phyloP scores from a whole-genome alignment of 2,113 vertebrate genomes.

The Hippolais icterina region DNA sequence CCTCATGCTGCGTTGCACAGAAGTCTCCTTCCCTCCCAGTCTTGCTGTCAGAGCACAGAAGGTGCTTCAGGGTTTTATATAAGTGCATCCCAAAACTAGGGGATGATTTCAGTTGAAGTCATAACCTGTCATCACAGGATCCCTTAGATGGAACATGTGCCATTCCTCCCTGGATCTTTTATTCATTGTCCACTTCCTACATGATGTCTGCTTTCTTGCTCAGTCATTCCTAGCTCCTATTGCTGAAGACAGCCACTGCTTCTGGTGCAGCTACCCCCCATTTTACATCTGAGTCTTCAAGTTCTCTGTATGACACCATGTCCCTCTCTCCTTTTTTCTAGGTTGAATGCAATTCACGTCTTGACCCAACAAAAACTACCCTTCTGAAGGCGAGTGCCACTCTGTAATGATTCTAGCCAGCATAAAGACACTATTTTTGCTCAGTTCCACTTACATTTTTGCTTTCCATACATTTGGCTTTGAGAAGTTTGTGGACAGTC shows the following conservation, averaged over 20 bases:
- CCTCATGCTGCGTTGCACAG: background rate
- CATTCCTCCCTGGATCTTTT: background rate
- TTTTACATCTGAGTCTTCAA: background rate
- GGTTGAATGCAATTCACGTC: constrained; percentile 97
- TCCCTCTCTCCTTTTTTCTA: constrained; percentile 61
- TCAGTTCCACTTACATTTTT: background rate
- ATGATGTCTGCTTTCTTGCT: background rate
- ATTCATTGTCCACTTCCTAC: background rate
- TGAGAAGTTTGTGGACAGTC: background rate
- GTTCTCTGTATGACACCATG: background rate
- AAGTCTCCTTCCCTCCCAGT: background rate
- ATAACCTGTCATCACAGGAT: background rate
- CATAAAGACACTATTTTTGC: background rate
- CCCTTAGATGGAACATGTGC: background rate
- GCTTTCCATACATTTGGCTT: background rate
- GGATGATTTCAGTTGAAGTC: background rate
- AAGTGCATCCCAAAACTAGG: background rate
- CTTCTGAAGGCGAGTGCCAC: constrained; percentile 85
- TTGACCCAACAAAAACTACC: constrained; percentile 92
- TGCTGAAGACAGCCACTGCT: background rate
- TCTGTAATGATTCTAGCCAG: background rate
- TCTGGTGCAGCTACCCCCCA: background rate
- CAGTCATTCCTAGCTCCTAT: background rate
- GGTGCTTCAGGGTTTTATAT: background rate
- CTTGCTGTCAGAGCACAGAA: background rate